Evolutionary conservation across 2,888 invertebrate genomes (phyloP).

Genomic region (Idaea aversata): DNA sequence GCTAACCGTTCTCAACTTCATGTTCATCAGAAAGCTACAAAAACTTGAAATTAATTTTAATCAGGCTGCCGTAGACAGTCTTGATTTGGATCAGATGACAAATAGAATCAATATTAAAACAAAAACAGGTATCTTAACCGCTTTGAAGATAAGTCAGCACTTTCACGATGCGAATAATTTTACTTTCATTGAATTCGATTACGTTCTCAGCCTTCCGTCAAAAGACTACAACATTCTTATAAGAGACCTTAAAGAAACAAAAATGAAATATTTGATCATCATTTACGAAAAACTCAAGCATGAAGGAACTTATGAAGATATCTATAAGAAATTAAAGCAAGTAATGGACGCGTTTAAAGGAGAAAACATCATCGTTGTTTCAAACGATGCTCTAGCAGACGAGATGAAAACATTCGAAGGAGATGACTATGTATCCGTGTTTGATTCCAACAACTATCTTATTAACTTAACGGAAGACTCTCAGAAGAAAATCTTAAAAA

Average conservation of each 20-base stretch:
- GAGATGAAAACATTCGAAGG: slow-evolving; percentile 17
- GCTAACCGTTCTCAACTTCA: slow-evolving; percentile 37
- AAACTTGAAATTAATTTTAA: slow-evolving; percentile 35
- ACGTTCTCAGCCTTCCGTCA: slow-evolving; percentile 36
- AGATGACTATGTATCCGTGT: slow-evolving; percentile 15
- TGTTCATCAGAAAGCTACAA: slow-evolving; percentile 37
- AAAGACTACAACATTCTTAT: slow-evolving; percentile 34
- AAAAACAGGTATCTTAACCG: slow-evolving; percentile 32
- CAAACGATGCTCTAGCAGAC: slow-evolving; percentile 26
- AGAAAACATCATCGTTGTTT: slow-evolving; percentile 32
- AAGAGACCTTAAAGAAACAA: slow-evolving; percentile 33
- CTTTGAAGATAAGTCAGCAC: slow-evolving; percentile 38
- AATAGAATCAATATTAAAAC: slow-evolving; percentile 33
- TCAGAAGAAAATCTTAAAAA: slow-evolving; percentile 30
- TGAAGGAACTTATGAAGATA: slow-evolving; percentile 20
- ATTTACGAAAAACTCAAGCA: slow-evolving; percentile 30
- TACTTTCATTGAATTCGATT: slow-evolving; percentile 41
- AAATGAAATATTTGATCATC: slow-evolving; percentile 32
- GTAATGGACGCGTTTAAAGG: slow-evolving; percentile 30
- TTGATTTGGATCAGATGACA: slow-evolving; percentile 24
- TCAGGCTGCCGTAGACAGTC: slow-evolving; percentile 19
- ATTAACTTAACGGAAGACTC: slow-evolving; percentile 30
- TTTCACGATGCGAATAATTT: slow-evolving; percentile 22
- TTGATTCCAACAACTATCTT: slow-evolving; percentile 31
- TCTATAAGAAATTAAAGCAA: slow-evolving; percentile 31